Evolutionary conservation across 2,888 invertebrate species (phyloP).

Genomic region (Drosophila pseudotalamancana): DNA sequence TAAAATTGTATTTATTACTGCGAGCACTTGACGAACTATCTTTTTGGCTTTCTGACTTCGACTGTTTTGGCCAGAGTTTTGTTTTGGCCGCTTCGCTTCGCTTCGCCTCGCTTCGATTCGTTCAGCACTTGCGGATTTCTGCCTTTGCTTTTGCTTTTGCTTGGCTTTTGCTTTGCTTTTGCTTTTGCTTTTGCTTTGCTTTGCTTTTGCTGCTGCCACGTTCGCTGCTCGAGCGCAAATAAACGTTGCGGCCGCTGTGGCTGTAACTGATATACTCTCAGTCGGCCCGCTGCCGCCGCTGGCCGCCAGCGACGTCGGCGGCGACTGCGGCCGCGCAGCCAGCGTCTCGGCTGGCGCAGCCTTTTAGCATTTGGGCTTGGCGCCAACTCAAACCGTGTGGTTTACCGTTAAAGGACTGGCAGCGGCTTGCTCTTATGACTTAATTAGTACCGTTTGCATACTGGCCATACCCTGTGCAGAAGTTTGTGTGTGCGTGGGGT

Average conservation of each 20-base stretch:
- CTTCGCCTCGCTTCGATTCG: constrained; percentile 11
- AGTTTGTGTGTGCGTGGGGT: background rate
- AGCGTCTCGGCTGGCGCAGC: constrained; percentile 9
- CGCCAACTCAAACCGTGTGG: constrained; percentile 2
- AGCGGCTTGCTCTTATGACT: constrained; percentile 46
- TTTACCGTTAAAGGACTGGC: constrained; percentile 36
- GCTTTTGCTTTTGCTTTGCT: constrained; percentile 42
- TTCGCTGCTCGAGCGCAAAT: constrained; percentile 83
- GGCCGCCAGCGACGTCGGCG: constrained; percentile 17
- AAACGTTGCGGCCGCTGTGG: constrained; percentile 75
- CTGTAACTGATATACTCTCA: constrained; percentile 81
- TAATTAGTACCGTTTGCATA: constrained; percentile 44
- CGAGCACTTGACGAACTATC: constrained; percentile 28
- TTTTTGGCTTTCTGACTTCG: constrained; percentile 10
- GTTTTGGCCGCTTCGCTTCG: constrained; percentile 24
- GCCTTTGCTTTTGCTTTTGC: constrained; percentile 31
- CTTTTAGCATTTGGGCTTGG: constrained; percentile 48
- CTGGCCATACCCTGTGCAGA: constrained; percentile 10
- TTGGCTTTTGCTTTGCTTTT: constrained; percentile 16
- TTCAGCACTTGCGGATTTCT: constrained; percentile 8
- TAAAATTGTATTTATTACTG: constrained; percentile 18
- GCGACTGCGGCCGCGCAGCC: constrained; percentile 12
- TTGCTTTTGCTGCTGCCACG: constrained; percentile 77
- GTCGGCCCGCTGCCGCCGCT: constrained; percentile 36
- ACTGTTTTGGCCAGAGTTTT: constrained; percentile 13